Base-by-base conservation (phyloP, 2,797 vertebrate species). In the Spondyliosoma cantharus region DNA sequence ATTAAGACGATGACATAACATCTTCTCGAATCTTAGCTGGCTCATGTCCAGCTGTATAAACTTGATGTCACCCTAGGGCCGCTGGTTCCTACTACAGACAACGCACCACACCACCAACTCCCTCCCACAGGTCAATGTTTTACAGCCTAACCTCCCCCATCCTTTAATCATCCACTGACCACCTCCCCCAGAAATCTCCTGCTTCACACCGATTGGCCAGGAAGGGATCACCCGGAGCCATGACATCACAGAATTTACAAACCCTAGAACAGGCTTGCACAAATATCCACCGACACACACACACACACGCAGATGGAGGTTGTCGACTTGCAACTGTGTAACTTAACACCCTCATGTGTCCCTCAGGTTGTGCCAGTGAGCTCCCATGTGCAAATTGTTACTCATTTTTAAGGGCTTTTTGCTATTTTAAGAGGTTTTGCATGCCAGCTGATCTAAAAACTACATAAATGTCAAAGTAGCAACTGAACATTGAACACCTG, bases 181-280 rank as follows among this genome's bases (percentile, higher is more conserved):
- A 7, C 87, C 83, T 74, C 87, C 86, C 73, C 77, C 54, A 71
- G 56, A 84, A 76, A 81, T 14, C 71, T 78, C 50, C 71, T 82
- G 74, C 59, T 84, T n/a, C 65, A 1, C 50, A 59, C 74, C 8
- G 86, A 95, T 95, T 95, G 94, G 95, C 71, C 56, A 19, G 50
- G 29, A 75, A 58, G 57, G 56, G 87, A 94, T 95, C 93, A 92
- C 91, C 93, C 91, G 90, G 2, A 71, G 79, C 42, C 27, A 58
- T 93, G 88, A 93, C 85, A 80, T 94, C 91, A 93, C 65, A 76
- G 25, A 50, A 59, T 73, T n/a, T 65, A 65, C 74, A 89, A 87
- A 58, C 82, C 80, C 83, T 77, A 8, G 12, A 53, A 45, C 19
- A 76, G 49, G 43, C 72, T 59, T 1, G 8, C 57, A 73, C 72